Conservation (phyloP, 2,113 vertebrate species). For the Neomonachus schauinslandi region DNA sequence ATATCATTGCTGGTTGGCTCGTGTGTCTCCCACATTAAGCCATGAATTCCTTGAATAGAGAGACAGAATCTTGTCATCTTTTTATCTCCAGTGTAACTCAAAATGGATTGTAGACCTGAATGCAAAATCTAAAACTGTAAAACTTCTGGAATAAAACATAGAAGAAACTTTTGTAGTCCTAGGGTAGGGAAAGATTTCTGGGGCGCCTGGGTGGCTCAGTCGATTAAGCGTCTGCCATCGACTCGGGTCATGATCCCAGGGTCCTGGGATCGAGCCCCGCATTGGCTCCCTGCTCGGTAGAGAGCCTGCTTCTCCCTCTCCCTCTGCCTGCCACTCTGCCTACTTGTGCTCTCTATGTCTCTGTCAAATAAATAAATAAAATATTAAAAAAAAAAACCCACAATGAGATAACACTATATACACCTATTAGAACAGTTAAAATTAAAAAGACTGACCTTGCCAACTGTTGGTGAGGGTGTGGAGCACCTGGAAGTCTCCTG, state of each 20-base stretch:
- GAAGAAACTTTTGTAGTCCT: background rate
- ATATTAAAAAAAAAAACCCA: background rate
- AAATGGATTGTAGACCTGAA: background rate
- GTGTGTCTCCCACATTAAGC: background rate
- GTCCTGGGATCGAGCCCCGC: no score
- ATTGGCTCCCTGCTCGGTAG: no score
- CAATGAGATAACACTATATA: no score
- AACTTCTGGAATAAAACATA: background rate
- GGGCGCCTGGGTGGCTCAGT: no score
- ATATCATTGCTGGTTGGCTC: background rate
- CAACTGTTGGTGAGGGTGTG: background rate
- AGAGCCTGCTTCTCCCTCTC: no score
- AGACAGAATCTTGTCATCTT: background rate
- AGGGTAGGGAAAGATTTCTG: background rate
- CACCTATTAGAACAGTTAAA: background rate
- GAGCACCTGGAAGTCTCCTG: background rate
- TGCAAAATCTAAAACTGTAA: background rate
- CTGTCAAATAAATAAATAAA: no score
- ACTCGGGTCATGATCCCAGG: no score
- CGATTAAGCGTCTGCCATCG: no score
- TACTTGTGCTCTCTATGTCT: no score
- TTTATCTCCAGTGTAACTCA: background rate
- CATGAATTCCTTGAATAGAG: background rate
- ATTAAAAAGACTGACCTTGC: background rate
- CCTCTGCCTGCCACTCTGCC: no score